Evolutionary conservation across 2,113 vertebrate species (phyloP).

Genomic region (Macrotis lagotis): DNA sequence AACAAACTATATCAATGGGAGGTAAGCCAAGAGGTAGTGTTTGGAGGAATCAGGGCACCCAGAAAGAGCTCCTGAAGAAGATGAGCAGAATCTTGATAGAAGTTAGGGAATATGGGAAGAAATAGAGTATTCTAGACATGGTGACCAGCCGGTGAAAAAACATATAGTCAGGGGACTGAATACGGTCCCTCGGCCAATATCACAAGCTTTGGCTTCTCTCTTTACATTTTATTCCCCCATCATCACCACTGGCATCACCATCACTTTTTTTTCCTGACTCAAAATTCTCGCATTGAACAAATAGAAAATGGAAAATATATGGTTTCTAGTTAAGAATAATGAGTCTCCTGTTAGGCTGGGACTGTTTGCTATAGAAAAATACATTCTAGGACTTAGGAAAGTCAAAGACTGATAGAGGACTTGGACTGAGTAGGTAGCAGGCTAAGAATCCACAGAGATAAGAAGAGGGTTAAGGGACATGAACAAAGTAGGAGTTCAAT

Average conservation of each 20-base stretch:
- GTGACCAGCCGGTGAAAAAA: not conserved
- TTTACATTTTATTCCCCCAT: not conserved
- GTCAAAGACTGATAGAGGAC: not conserved
- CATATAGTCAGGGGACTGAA: not conserved
- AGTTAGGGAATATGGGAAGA: not conserved
- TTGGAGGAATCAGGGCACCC: not conserved
- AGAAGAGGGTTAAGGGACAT: not conserved
- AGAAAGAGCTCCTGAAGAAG: not conserved
- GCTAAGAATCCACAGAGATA: not conserved
- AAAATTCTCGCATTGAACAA: not conserved
- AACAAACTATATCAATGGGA: not conserved
- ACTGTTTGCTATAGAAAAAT: not conserved
- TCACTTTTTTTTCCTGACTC: constrained; percentile 5
- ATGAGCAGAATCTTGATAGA: not conserved
- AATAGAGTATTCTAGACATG: not conserved
- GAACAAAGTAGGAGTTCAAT: rapidly evolving
- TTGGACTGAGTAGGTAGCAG: not conserved
- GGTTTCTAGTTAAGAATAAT: constrained; percentile 3
- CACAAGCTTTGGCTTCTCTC: not conserved
- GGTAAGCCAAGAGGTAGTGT: not conserved
- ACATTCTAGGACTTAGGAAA: not conserved
- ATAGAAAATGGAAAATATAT: constrained; percentile 4
- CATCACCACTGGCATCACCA: too few relatives aligned
- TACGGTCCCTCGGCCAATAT: not conserved
- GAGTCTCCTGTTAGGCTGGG: not conserved